Evolutionary conservation across 2,797 vertebrate genomes (phyloP).

Genomic region (Falco rusticolus): DNA sequence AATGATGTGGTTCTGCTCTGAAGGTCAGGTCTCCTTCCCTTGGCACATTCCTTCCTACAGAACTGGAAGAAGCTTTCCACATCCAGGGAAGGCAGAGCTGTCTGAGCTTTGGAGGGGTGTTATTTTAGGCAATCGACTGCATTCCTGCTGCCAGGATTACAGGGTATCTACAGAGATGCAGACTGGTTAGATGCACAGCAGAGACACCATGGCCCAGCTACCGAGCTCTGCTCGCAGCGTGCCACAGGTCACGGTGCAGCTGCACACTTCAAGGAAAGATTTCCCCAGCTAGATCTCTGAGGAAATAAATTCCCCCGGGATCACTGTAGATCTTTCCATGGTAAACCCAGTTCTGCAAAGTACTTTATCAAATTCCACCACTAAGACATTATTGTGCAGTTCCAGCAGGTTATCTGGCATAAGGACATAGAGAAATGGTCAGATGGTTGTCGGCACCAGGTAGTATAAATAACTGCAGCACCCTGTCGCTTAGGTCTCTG

Average conservation of each 20-base stretch:
- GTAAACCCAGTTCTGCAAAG: background rate
- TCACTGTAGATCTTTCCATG: too few species aligned
- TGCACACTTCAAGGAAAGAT: background rate
- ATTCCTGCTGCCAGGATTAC: background rate
- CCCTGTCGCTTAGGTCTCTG: fast-evolving
- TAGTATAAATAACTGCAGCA: background rate
- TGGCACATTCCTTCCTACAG: background rate
- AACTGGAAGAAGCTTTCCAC: background rate
- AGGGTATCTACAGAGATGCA: too few species aligned
- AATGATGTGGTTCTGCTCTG: background rate
- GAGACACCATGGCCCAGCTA: background rate
- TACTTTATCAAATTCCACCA: background rate
- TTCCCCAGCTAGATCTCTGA: background rate
- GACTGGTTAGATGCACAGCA: background rate
- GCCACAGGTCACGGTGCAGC: fast-evolving
- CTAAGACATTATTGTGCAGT: background rate
- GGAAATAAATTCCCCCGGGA: background rate
- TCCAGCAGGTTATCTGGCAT: too few species aligned
- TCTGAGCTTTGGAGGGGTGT: background rate
- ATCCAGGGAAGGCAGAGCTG: background rate
- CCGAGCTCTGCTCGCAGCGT: fast-evolving
- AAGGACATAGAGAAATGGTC: fast-evolving
- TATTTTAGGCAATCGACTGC: background rate
- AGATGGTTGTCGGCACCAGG: too few species aligned
- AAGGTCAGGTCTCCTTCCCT: background rate